Conservation (phyloP, 2,888 invertebrate species). For the Blomia tropicalis region DNA sequence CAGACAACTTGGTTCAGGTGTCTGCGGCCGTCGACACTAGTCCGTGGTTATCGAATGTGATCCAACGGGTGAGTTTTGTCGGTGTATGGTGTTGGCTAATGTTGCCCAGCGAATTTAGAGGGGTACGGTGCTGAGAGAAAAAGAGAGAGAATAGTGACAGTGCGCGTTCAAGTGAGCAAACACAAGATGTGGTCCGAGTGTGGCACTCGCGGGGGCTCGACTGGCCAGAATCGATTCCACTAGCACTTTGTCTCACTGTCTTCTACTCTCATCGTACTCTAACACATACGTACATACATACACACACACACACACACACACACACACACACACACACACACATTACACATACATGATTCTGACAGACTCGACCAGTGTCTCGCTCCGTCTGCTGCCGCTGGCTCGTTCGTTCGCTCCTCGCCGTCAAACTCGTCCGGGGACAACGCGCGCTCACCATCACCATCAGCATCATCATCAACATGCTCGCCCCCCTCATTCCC, state of each 20-base stretch:
- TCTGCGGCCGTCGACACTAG: not conserved
- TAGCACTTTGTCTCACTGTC: too few species aligned
- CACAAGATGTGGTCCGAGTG: too few species aligned
- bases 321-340: not conserved
- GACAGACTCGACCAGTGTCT: constrained; percentile 6
- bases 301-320: not conserved
- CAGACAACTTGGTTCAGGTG: not conserved
- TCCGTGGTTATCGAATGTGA: not conserved
- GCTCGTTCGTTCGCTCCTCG: not conserved
- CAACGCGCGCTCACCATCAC: not conserved
- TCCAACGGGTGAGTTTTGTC: not conserved
- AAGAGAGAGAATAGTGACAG: too few species aligned
- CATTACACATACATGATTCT: too few species aligned
- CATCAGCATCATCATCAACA: not conserved
- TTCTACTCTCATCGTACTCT: too few species aligned
- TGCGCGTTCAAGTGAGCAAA: too few species aligned
- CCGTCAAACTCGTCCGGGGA: constrained; percentile 14
- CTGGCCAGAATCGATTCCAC: constrained; percentile 14
- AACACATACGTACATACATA: too few species aligned
- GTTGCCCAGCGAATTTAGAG: too few species aligned
- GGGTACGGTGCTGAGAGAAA: too few species aligned
- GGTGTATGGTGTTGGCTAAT: too few species aligned
- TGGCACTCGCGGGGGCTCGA: not conserved
- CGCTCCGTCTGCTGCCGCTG: not conserved
- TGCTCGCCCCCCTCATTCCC: too few species aligned